These are phyloP conservation scores for Chloroceryle amazona DNA, from an alignment of 2,797 vertebrate species.

Conservation along the genomic window DNA sequence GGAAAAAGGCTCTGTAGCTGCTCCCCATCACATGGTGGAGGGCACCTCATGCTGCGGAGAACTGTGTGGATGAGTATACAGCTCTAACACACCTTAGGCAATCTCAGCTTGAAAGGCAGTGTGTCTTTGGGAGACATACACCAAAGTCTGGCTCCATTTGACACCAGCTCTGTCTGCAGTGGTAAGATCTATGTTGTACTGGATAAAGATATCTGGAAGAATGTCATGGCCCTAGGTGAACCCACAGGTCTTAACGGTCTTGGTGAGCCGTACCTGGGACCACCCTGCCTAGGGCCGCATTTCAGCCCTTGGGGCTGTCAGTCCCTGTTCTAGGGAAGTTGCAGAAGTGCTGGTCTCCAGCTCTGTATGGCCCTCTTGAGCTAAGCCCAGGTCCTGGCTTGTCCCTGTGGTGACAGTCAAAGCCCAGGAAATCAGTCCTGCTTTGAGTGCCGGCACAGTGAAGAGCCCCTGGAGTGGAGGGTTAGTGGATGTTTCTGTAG, in stretches of 20 bases:
- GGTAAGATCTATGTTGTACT: not conserved
- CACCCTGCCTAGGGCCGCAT: not conserved
- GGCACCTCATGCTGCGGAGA: not conserved
- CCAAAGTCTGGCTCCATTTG: not conserved
- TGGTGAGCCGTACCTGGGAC: not conserved
- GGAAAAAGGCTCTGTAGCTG: not conserved
- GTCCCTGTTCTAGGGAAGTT: not conserved
- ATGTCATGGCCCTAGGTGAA: not conserved
- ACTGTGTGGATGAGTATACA: not conserved
- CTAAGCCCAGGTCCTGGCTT: not conserved
- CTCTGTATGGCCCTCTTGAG: not conserved
- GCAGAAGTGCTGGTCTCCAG: not conserved
- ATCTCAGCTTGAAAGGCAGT: not conserved
- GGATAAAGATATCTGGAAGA: not conserved
- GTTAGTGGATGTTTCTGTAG: not conserved
- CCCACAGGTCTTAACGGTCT: not conserved
- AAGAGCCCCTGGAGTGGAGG: not conserved
- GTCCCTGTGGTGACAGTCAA: not conserved
- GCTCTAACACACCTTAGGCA: not conserved
- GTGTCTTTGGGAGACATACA: not conserved
- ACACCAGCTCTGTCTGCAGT: not conserved
- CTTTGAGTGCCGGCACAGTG: not conserved
- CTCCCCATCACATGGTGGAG: not conserved
- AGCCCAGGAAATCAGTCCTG: not conserved
- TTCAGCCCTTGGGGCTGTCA: not conserved